Conservation (phyloP, 2,888 invertebrate genomes). For the Hirudinaria manillensis region DNA sequence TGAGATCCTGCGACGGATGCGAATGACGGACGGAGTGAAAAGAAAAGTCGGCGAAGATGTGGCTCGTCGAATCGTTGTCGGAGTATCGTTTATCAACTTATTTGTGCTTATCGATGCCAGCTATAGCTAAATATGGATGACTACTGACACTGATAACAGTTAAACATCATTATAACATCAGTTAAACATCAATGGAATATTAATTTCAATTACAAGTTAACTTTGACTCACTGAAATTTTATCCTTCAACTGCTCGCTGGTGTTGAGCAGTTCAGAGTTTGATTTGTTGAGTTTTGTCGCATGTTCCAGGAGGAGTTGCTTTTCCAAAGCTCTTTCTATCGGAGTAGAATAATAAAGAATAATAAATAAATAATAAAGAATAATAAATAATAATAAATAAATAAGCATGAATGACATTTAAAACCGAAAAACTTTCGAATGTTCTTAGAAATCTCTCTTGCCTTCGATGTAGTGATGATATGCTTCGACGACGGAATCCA, state of each 20-base stretch:
- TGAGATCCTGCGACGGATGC: not conserved
- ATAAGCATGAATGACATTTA: too few species aligned
- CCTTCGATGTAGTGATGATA: constrained; percentile 33
- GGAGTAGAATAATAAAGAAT: not conserved
- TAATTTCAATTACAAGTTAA: not conserved
- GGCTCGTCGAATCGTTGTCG: too few species aligned
- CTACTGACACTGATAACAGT: too few species aligned
- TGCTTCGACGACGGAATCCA: constrained; percentile 28
- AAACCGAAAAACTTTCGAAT: too few species aligned
- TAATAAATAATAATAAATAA: too few species aligned
- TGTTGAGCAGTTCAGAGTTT: not conserved
- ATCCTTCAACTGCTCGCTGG: constrained; percentile 6
- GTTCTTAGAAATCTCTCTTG: not conserved
- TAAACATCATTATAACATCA: too few species aligned
- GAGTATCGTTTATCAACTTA: too few species aligned
- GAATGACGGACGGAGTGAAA: too few species aligned
- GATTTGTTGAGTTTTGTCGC: not conserved
- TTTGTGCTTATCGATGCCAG: too few species aligned
- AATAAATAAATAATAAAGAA: not conserved
- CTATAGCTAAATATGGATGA: too few species aligned
- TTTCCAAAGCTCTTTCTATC: not conserved
- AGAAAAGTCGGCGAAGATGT: too few species aligned
- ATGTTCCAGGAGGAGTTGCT: constrained; percentile 7
- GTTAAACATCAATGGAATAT: too few species aligned
- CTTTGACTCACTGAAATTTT: constrained; percentile 12